These are phyloP conservation scores for Schrankia costaestrigalis DNA, from an alignment of 2,888 invertebrate species.

Conservation along the genomic window DNA sequence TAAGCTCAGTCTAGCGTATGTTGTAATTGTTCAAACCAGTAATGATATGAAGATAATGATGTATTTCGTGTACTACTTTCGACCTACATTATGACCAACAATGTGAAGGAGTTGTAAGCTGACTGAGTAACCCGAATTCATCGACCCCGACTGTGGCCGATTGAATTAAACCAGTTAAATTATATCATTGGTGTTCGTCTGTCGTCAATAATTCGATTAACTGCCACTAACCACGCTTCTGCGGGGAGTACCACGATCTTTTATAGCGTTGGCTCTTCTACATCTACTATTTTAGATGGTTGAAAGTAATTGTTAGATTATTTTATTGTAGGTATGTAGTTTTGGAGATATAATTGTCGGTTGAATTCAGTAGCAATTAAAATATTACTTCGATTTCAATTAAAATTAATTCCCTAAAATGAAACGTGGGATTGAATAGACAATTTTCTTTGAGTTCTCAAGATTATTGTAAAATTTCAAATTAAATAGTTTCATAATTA, in stretches of 20 bases:
- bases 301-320: constrained; percentile 22
- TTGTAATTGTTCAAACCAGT: constrained; percentile 7
- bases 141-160: constrained; percentile 67
- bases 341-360: constrained; percentile 19
- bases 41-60: constrained; percentile 12
- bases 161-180: constrained; percentile 76
- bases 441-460: too few species aligned
- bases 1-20: too few species aligned
- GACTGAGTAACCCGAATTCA: constrained; percentile 66
- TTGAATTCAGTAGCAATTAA: constrained; percentile 18
- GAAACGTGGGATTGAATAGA: constrained; percentile 2
- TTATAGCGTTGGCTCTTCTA: constrained; percentile 38
- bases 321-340: constrained; percentile 24
- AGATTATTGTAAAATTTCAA: too few species aligned
- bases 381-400: constrained; percentile 16
- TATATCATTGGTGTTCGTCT: constrained; percentile 70
- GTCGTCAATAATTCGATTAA: constrained; percentile 70
- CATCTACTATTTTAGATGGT: constrained; percentile 29
- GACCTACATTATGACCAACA: constrained; percentile 50
- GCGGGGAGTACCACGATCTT: constrained; percentile 42
- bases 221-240: constrained; percentile 50
- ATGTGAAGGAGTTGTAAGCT: constrained; percentile 42
- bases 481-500: too few species aligned
- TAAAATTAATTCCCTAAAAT: constrained; percentile 4
- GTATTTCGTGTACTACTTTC: constrained; percentile 30